phyloP scores from a whole-genome alignment of 2,888 invertebrate species.

The Drosophila pegasa region DNA sequence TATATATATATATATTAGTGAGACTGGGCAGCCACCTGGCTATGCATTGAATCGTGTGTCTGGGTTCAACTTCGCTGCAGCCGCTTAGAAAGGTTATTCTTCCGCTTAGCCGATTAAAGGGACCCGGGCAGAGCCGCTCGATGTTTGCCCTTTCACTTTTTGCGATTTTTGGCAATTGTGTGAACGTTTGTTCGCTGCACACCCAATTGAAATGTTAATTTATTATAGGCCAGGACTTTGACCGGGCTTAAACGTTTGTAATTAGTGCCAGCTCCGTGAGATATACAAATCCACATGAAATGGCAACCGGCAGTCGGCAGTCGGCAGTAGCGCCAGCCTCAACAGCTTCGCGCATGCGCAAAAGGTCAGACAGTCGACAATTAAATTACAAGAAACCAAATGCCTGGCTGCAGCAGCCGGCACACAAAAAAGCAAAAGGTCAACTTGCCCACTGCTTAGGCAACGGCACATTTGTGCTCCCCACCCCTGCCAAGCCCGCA shows the following conservation, averaged over 20 bases:
- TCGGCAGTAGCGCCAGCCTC: not conserved
- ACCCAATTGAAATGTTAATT: conserved; percentile 78
- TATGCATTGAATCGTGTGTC: conserved; percentile 67
- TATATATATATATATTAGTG: conserved; percentile 7
- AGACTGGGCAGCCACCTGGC: conserved; percentile 63
- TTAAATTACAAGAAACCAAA: conserved; percentile 72
- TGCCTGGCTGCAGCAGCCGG: conserved; percentile 47
- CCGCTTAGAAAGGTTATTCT: conserved; percentile 78
- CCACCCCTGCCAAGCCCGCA: not conserved
- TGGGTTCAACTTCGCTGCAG: conserved; percentile 56
- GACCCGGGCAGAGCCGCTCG: conserved; percentile 35
- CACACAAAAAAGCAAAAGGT: conserved; percentile 48
- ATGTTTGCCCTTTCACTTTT: conserved; percentile 78
- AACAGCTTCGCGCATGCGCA: conserved; percentile 37
- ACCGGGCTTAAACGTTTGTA: conserved; percentile 42
- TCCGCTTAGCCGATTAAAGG: conserved; percentile 80
- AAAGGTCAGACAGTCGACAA: conserved; percentile 75
- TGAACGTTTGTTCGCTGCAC: conserved; percentile 61
- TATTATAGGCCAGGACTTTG: conserved; percentile 62
- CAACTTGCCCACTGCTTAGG: conserved; percentile 33
- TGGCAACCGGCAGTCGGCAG: conserved; percentile 48
- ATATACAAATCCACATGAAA: conserved; percentile 44
- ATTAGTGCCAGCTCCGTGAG: conserved; percentile 52
- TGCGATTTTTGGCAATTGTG: conserved; percentile 61
- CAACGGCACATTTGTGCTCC: conserved; percentile 23